Evolutionary conservation across 2,888 invertebrate species (phyloP), one percentile per base, ranked within the genome.

Genomic region (Meliscaeva auricollis): DNA sequence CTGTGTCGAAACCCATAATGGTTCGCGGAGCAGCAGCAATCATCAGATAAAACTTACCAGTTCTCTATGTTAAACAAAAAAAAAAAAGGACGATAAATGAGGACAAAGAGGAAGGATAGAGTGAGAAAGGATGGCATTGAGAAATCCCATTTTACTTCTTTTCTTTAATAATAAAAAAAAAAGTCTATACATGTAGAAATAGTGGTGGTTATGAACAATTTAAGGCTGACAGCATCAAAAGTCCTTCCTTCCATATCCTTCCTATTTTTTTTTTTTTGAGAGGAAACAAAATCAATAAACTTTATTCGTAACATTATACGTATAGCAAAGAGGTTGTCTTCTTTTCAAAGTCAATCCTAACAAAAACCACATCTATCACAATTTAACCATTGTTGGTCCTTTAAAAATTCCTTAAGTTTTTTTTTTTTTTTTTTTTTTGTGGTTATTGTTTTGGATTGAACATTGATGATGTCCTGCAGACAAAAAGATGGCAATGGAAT

Each of bases 141-240:
- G 75, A 66, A 66, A 66, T 76, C 54, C 72, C 72, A 80, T 84
- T 84, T 76, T 56, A 64, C 50, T 75, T 72, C 52, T 75, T 56
- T 35, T 20, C 17, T 77, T 75, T 22, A 69, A 74, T 52, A 70
- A 56, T 52, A 62, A 64, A 64, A 74, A 44, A 70, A 48, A 52
- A 62, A 56, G 38, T 56, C 64, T 38, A 22, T 46, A 41, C 13
- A 22, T 54, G 13, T 35, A n/a, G 38, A 62, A 58, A 58, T 20
- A 38, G 13, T 38, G 20, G 35, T 13, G 15, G 58, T 54, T 30
- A 56, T 56, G 30, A 56, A 32, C 30, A 56, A 17, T 56, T 58
- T 38, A 58, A 58, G 58, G 58, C n/a, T n/a, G n/a, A n/a, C n/a
- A n/a, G n/a, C n/a, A n/a, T n/a, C n/a, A n/a, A n/a, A n/a, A n/a